Percentiles rank a stretch among this genome's conserved stretches.
Evolutionary conservation across 2,113 vertebrate genomes (phyloP).

Genomic region (Hyaena hyaena): DNA sequence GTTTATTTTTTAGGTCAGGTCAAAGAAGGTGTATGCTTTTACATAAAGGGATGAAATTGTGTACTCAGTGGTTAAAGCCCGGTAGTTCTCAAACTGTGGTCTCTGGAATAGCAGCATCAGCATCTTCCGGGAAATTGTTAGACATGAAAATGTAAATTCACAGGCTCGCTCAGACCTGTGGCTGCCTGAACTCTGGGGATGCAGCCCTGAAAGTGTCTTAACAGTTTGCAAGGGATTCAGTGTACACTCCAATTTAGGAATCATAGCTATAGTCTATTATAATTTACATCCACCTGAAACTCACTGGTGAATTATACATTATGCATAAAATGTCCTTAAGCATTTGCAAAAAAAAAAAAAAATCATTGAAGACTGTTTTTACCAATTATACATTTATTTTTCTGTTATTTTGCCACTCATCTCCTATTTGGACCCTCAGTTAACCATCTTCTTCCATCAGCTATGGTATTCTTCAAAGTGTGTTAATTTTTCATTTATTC

Average conservation of each 20-base stretch:
- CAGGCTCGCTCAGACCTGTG: background rate
- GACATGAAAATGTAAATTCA: background rate
- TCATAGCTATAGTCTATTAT: fast-evolving
- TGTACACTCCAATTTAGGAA: background rate
- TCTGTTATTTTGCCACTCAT: background rate
- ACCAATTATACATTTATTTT: background rate
- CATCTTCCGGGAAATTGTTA: background rate
- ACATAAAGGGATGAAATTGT: background rate
- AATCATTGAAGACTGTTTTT: background rate
- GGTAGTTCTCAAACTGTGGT: fast-evolving
- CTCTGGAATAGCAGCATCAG: background rate
- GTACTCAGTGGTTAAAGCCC: fast-evolving
- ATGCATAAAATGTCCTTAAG: background rate
- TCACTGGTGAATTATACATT: background rate
- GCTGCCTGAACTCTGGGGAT: background rate
- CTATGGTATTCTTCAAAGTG: background rate
- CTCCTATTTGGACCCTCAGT: background rate
- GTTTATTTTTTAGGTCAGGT: background rate
- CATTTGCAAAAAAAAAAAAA: background rate
- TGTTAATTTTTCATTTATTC: background rate
- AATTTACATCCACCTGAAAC: fast-evolving
- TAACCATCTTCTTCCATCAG: background rate
- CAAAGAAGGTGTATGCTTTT: background rate
- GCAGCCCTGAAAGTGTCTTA: background rate
- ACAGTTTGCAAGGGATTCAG: background rate